Base-by-base conservation (phyloP, 1,140 invertebrate genomes). In the Drosophila prosaltans region DNA sequence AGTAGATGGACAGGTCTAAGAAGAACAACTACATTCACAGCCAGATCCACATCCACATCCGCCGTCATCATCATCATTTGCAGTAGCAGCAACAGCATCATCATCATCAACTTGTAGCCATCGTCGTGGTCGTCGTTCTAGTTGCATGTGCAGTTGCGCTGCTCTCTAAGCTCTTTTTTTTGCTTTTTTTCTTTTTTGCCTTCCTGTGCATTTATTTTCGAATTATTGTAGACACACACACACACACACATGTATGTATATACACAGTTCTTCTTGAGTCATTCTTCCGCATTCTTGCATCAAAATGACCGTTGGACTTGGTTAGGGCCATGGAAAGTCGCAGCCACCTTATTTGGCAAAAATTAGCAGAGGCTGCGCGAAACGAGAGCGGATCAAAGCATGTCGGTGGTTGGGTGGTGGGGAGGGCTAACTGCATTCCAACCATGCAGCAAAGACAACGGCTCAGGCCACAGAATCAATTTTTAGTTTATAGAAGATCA, bases 251-350 rank as follows among this genome's bases (percentile, higher is more conserved):
- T 24, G n/a, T 26, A 26, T 8, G n/a, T 26, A 26, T 8, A 51
- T 51, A 24, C 45, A 72, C 55, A 58, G 57, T 58, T 58, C 57
- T 74, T 82, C 84, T 88, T 88, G 83, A 88, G 83, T 88, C 83
- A 88, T 88, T 80, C 83, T 86, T 88, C 83, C 83, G 83, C 83
- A 86, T 88, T 88, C 83, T 88, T 88, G 69, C 74, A 72, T 88
- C 79, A 88, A 80, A 88, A 83, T 89, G 84, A 76, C 72, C 72
- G 67, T 73, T 85, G 81, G 78, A 85, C 78, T 74, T 57, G 51
- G 55, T 32, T n/a, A 59, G n/a, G 51, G 10, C 55, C 51, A 43
- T 43, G 64, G 65, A 41, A 39, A 11, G 63, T 11, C 6, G 48
- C 65, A 60, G 48, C 66, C 65, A 62, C 78, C 78, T 80, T 85